Conservation (phyloP, 1,140 invertebrate genomes). For the Drosophila takahashii region DNA sequence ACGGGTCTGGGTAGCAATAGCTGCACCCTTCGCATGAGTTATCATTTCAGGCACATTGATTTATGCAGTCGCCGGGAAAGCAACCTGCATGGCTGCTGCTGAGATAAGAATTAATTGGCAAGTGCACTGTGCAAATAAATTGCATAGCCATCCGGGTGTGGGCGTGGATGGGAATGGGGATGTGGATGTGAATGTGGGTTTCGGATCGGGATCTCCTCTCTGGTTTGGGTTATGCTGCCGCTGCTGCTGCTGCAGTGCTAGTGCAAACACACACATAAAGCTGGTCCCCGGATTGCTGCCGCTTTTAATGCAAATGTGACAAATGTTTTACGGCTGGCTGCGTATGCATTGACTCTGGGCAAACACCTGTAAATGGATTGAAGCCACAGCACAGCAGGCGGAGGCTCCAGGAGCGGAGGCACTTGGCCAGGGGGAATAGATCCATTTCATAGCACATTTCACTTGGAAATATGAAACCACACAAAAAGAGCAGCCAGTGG, state of each 20-base stretch:
- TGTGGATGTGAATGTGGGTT: not conserved
- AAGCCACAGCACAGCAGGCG: slow-evolving; percentile 53
- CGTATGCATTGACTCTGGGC: slow-evolving; percentile 74
- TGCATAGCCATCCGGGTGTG: slow-evolving; percentile 40
- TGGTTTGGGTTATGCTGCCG: not conserved
- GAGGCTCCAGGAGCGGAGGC: slow-evolving; percentile 32
- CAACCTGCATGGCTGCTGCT: slow-evolving; percentile 73
- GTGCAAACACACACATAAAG: slow-evolving; percentile 42
- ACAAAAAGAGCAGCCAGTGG: not conserved
- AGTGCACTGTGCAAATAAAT: slow-evolving; percentile 80
- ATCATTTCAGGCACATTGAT: slow-evolving; percentile 75
- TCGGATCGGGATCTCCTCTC: not conserved
- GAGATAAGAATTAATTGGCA: slow-evolving; percentile 82
- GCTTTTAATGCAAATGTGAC: slow-evolving; percentile 82
- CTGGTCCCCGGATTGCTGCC: slow-evolving; percentile 41
- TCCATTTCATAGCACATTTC: not conserved
- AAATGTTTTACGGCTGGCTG: slow-evolving; percentile 80
- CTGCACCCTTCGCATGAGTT: slow-evolving; percentile 57
- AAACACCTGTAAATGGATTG: slow-evolving; percentile 80
- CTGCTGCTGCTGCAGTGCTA: slow-evolving; percentile 7
- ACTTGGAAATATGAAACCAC: not conserved
- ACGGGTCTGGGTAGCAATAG: not conserved
- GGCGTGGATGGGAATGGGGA: not conserved
- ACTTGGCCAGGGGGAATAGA: too few species aligned
- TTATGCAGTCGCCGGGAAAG: slow-evolving; percentile 73